Base-by-base conservation (phyloP, 1,140 invertebrate species). In the Brachystomella parvula region DNA sequence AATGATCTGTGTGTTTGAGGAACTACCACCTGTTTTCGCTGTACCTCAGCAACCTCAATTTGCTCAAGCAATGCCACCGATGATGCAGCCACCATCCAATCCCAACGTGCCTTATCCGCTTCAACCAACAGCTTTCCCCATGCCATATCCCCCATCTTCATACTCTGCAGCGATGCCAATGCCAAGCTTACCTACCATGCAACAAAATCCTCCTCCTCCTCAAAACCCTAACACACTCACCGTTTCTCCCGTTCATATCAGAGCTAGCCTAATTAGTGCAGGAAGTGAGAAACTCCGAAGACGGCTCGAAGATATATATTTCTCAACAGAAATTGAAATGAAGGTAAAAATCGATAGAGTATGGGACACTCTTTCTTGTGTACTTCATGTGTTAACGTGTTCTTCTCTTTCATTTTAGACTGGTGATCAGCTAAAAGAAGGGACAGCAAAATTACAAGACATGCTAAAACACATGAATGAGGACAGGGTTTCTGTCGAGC, bases 251-350 rank as follows among this genome's bases (percentile, higher is more conserved):
- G 35, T 69, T 73, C 72, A 1, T 76, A 92, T 98, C 57, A 86
- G 91, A 75, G 90, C 89, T 47, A 98, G 95, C 29, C 79, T 99
- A 12, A 78, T 97, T 1, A 94, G 92, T 58, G 96, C 95, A 21
- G 90, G 97, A 0, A 92, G 96, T 79, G 94, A 98, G 76, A 96
- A 96, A 81, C 74, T 98, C 61, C 85, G 87, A 73, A 82, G 91
- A 64, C 83, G 88, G 66, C 81, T 98, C 49, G 87, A 89, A 68
- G 95, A 98, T 76, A 87, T 67, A 17, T 73, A 69, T 59, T 47
- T 73, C 2, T 64, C 68, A 0, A 32, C 66, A 3, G 68, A 73
- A 63, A 73, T 73, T 44, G 33, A 71, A 26, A 68, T 61, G 61
- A 66, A 64, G 59, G 70, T 69, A 61, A 49, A n/a, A 29, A 19